Evolutionary conservation across 2,797 vertebrate genomes (phyloP).

Genomic region (Poecilia wingei): DNA sequence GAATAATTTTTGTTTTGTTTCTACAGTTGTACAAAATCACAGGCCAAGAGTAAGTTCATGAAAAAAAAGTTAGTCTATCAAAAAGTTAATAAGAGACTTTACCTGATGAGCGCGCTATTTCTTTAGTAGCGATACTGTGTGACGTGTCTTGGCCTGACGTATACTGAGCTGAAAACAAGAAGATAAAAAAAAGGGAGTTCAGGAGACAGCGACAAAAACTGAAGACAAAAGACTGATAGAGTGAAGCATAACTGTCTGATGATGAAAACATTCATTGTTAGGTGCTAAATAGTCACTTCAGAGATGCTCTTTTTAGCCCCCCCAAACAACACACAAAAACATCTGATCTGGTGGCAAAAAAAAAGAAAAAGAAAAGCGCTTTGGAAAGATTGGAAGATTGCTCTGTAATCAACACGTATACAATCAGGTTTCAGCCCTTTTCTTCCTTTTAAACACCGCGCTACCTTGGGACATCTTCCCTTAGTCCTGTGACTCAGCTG

Average conservation of each 20-base stretch:
- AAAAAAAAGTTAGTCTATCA: neutral
- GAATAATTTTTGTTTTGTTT: neutral
- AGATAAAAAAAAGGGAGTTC: neutral
- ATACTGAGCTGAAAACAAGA: neutral
- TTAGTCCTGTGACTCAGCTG: slow-evolving; percentile 68
- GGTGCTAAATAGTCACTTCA: slow-evolving; percentile 66
- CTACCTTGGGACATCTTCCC: slow-evolving; percentile 75
- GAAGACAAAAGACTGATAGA: slow-evolving; percentile 9
- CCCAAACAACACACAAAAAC: slow-evolving; percentile 62
- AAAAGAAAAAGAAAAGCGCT: slow-evolving; percentile 66
- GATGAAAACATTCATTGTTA: slow-evolving; percentile 74
- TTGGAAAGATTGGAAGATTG: slow-evolving; percentile 82
- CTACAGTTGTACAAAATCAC: neutral
- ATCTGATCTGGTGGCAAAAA: slow-evolving; percentile 69
- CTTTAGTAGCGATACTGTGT: slow-evolving; percentile 29
- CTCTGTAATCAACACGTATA: slow-evolving; percentile 79
- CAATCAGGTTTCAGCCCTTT: slow-evolving; percentile 74
- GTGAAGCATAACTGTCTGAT: slow-evolving; percentile 43
- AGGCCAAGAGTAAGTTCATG: neutral
- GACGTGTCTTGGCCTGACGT: slow-evolving; percentile 19
- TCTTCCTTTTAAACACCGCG: slow-evolving; percentile 70
- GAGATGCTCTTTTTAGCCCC: slow-evolving; percentile 33
- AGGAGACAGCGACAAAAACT: slow-evolving; percentile 18
- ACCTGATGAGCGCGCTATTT: neutral
- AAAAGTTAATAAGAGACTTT: neutral